A percentile compares a stretch with the other conserved stretches of the same genome.
phyloP scores from a whole-genome alignment of 2,797 vertebrate species.

The Poeciliopsis infans region DNA sequence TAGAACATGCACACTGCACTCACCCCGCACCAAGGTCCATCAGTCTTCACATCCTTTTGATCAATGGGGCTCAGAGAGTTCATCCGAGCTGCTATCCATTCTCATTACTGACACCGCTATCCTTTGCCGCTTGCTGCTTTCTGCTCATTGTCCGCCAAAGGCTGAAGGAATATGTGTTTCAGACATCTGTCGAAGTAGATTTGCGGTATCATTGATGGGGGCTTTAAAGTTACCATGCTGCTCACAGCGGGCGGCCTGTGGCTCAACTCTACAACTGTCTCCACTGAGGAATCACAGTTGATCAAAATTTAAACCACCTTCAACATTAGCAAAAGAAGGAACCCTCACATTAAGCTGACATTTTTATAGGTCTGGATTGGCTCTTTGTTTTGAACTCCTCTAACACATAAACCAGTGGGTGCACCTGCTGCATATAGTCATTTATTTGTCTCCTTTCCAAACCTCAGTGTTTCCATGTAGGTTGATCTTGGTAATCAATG shows the following conservation, averaged over 20 bases:
- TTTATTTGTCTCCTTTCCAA: not conserved
- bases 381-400: not conserved
- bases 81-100: constrained; percentile 67
- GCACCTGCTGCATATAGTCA: not conserved
- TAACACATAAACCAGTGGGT: not conserved
- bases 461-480: not conserved
- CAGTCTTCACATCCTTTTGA: constrained; percentile 61
- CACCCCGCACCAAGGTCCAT: constrained; percentile 44
- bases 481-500: not conserved
- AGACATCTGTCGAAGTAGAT: constrained; percentile 37
- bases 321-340: constrained; percentile 2
- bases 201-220: constrained; percentile 24
- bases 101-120: constrained; percentile 70
- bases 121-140: constrained; percentile 32
- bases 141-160: constrained; percentile 41
- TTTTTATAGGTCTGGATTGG: constrained; percentile 4
- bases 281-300: constrained; percentile 4
- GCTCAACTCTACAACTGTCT: constrained; percentile 12
- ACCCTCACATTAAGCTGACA: not conserved
- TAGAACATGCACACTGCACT: constrained; percentile 64
- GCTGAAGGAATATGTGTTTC: constrained; percentile 27
- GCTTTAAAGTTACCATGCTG: constrained; percentile 40
- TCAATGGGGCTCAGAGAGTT: constrained; percentile 64
- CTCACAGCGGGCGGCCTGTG: constrained; percentile 3
- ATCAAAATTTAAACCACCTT: constrained; percentile 15